Evolutionary conservation across 2,888 invertebrate genomes (phyloP), one percentile per base, ranked within the genome.

Genomic region (Limnephilus auricula): DNA sequence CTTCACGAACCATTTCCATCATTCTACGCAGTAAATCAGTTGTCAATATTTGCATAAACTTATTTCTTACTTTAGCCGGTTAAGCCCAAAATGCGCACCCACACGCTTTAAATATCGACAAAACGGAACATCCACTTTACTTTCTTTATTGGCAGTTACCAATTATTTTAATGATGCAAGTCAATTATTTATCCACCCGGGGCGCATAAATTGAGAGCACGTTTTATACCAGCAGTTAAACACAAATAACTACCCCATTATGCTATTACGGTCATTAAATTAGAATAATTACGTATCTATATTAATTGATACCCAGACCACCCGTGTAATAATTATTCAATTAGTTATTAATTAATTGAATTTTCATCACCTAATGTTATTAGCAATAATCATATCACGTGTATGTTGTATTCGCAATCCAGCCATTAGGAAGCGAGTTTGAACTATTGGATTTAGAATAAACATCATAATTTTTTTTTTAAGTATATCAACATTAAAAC

Each of bases 11-110:
- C 25, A 34, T 25, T 40, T 85, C 40, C 84, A 85, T 85, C 84
- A 84, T 85, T 45, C 32, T 40, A 45, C 40, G 40, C 84, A n/a
- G 37, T 85, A 85, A 85, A 85, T 85, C 84, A 85, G n/a, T 45
- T 45, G 84, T 30, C 84, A 40, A 40, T 37, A 85, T 85, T 85
- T 85, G 84, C 84, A 85, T 85, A 30, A 65, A 40, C 34, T 85
- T 85, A 45, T 85, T 85, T 30, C 31, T 80, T 13, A 31, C 25
- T 65, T 65, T 25, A 34, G 34, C 6, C 82, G 15, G 31, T 82
- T 82, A 25, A 31, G 34, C n/a, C 34, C 82, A 34, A 82, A 82
- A 82, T 18, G 32, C 13, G 34, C 82, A 9, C 34, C 25, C 82
- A 82, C 82, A 82, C 82, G 34, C 9, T 25, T 65, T 25, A 65